Base-by-base conservation (phyloP, 2,113 vertebrate genomes). In the Henicopernis longicauda region DNA sequence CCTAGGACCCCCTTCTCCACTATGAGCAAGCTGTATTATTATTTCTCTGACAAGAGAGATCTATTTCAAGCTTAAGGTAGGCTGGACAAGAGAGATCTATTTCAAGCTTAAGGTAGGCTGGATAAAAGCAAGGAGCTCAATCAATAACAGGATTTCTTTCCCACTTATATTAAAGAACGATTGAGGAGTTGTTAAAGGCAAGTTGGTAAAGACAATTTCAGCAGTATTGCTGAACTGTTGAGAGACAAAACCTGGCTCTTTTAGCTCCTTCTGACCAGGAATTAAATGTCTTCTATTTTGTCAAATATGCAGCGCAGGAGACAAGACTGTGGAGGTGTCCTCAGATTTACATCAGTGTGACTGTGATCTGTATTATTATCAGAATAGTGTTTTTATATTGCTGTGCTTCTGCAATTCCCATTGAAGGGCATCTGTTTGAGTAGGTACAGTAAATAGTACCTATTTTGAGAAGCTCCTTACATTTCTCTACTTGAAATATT, bases 11-110 rank as follows among this genome's bases (percentile, higher is more conserved):
- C 26, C 11, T 86, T 86, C 42, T 80, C 38, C 29, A n/a, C 34
- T 49, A 27, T 20, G 10, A 95, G 44, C 78, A 89, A 90, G 40
- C 47, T 87, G 74, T 82, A 89, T 87, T 90, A 72, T 38, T 87
- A 95, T 93, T 97, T 92, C 89, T 93, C 32, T 50, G 92, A 91
- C 57, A 94, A 70, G 69, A 74, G n/a, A 90, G 40, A 82, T 89
- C 66, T 74, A 86, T 93, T 91, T 96, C 73, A 86, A 93, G 63
- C 25, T 88, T 87, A 69, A 84, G 44, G 81, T 83, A 80, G 66
- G 59, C 55, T 81, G 78, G 72, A 94, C 57, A 94, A 70, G 69
- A 74, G n/a, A 90, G 40, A 82, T 89, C 66, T 74, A 86, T 93
- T 91, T 96, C 73, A 86, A 93, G 63, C 25, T 90, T 87, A 69